These are phyloP conservation scores for Apodemia duryi DNA, from an alignment of 2,888 invertebrate genomes.

Conservation along the genomic window DNA sequence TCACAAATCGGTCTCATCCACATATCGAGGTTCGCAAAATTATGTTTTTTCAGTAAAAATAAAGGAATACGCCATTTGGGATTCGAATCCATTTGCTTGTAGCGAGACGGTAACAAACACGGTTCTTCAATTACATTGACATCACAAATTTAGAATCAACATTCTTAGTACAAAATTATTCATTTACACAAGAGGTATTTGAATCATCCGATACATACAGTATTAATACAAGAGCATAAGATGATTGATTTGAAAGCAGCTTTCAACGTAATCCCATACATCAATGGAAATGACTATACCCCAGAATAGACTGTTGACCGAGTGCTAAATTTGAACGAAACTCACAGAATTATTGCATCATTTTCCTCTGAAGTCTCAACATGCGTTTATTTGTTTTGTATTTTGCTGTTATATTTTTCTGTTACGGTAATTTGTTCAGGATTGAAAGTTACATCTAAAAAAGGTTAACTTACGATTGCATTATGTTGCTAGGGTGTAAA, in stretches of 20 bases:
- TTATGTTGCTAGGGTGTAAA: too few relatives aligned
- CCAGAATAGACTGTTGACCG: constrained; percentile 42
- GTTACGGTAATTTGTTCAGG: not conserved
- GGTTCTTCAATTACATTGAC: too few relatives aligned
- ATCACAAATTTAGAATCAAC: constrained; percentile 8
- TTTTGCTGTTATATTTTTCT: not conserved
- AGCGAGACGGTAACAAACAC: too few relatives aligned
- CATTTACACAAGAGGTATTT: constrained; percentile 15
- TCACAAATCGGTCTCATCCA: too few relatives aligned
- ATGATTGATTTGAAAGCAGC: constrained; percentile 17
- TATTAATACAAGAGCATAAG: constrained; percentile 8
- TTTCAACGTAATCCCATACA: constrained; percentile 19
- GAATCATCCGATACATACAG: constrained; percentile 14
- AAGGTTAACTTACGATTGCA: too few relatives aligned
- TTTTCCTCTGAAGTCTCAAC: constrained; percentile 29
- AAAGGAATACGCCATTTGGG: too few relatives aligned
- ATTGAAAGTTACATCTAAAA: too few relatives aligned
- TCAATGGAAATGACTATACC: constrained; percentile 19
- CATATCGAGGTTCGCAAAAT: too few relatives aligned
- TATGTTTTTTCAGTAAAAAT: too few relatives aligned
- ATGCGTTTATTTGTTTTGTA: constrained; percentile 19
- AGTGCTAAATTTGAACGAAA: constrained; percentile 44
- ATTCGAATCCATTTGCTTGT: too few relatives aligned
- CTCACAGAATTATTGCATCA: constrained; percentile 43
- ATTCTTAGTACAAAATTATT: not conserved